Evolutionary conservation across 2,113 vertebrate species (phyloP), one percentile per base, ranked within the genome.

Genomic region (Anarhynchus alexandrinus): DNA sequence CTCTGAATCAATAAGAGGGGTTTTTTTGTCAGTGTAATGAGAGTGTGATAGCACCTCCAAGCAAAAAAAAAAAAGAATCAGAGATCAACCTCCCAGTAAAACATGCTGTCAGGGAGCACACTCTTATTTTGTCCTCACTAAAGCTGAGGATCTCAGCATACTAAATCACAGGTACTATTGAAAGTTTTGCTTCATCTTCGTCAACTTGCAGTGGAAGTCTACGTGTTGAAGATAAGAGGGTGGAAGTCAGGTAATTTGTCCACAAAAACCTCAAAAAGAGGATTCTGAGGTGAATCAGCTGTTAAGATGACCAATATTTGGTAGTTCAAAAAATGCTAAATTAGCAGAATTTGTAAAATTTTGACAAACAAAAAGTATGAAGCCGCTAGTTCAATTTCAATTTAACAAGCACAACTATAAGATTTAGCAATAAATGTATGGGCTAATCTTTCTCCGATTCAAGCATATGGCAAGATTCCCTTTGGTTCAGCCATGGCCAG

Each of bases 191-290:
- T 86, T 70, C 14, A 42, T 27, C 40, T 51, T 70, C 42, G 13
- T 40, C n/a, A 82, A 29, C 22, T 34, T 74, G 25, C 38, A 85
- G 15, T 21, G 12, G 20, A 82, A 76, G 32, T 16, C 16, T 69
- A 20, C 0, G 0, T 1, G 0, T 14, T 76, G 14, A 70, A 67
- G 40, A 6, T 52, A 83, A 17, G 18, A 78, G 3, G 3, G 12
- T 25, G 15, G 34, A 70, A 71, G 11, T 23, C 64, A 78, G 15
- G 9, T 30, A 62, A 71, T 49, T 29, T 61, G 36, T n/a, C 26
- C 70, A 54, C 0, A 82, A 64, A 79, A 89, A 14, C 8, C n/a
- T 64, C 8, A 49, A 26, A 47, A 83, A 67, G 13, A 72, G n/a
- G 36, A 64, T 38, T 83, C 25, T 57, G 36, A 80, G 18, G 29